A percentile compares a stretch with the other conserved stretches of the same genome.
Evolutionary conservation across 2,797 vertebrate genomes (phyloP).

Genomic region (Numenius phaeopus): DNA sequence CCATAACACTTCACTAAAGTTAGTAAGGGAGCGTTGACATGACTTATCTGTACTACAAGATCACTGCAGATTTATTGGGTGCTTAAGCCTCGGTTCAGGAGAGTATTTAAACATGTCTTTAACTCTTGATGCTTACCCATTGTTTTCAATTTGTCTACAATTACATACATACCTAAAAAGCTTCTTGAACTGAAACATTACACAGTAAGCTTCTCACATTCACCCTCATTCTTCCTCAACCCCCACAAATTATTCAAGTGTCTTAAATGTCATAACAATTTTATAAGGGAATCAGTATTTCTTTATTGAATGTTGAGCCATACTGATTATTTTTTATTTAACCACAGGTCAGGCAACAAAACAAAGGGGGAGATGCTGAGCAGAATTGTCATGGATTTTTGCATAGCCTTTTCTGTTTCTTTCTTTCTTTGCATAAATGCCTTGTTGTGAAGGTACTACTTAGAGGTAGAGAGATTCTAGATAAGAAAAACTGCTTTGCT

Average conservation of each 20-base stretch:
- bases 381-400: not conserved
- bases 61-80: constrained; percentile 13
- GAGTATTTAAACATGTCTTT: constrained; percentile 39
- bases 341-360: not conserved
- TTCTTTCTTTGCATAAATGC: not conserved
- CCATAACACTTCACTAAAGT: constrained; percentile 51
- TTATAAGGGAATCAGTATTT: not conserved
- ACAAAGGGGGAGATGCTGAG: not conserved
- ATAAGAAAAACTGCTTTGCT: not conserved
- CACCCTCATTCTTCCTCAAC: not conserved
- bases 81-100: not conserved
- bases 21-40: constrained; percentile 18
- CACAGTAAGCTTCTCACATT: not conserved
- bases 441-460: not conserved
- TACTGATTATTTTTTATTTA: not conserved
- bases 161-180: not conserved
- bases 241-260: not conserved
- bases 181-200: not conserved
- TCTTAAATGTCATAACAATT: not conserved
- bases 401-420: not conserved
- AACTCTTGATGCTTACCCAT: not conserved
- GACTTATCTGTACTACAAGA: constrained; percentile 1
- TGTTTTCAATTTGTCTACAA: not conserved
- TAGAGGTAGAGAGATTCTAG: not conserved
- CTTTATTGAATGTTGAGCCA: not conserved